These are phyloP conservation scores for Scolopax mira DNA, from an alignment of 2,113 vertebrate species.

Conservation along the genomic window DNA sequence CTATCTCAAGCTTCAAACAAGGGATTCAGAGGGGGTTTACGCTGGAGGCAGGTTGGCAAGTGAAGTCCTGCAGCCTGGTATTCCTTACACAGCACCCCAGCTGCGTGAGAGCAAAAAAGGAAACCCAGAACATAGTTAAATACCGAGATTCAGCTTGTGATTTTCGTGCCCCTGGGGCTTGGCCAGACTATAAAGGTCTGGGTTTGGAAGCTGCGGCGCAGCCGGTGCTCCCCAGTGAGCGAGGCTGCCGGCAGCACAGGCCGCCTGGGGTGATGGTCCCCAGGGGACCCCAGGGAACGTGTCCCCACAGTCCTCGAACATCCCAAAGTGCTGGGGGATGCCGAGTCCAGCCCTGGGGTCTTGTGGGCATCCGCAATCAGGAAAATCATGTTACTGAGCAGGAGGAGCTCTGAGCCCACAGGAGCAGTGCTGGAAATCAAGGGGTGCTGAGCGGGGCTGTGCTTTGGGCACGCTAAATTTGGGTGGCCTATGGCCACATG, in stretches of 20 bases:
- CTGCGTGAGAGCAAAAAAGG: neutral
- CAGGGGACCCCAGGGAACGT: neutral
- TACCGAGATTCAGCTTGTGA: conserved; percentile 19
- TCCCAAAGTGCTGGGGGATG: neutral
- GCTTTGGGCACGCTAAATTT: neutral
- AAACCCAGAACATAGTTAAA: conserved; percentile 16
- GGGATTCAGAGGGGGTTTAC: neutral
- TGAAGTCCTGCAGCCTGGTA: neutral
- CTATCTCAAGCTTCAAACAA: neutral
- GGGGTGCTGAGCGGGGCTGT: neutral
- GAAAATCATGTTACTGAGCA: neutral
- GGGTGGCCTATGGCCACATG: rapidly evolving
- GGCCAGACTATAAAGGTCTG: conserved; percentile 59
- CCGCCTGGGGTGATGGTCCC: neutral
- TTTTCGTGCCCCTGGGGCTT: conserved; percentile 51
- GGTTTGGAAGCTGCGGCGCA: conserved; percentile 15
- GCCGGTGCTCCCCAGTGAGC: neutral
- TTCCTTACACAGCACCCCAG: neutral
- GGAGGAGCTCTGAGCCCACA: neutral
- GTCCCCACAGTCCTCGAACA: neutral
- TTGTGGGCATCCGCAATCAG: neutral
- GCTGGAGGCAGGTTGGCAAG: neutral
- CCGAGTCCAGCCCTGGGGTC: neutral
- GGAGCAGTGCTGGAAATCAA: rapidly evolving
- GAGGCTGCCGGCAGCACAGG: neutral